A percentile compares a stretch with the other conserved stretches of the same genome.
These are phyloP conservation scores for Podilymbus podiceps DNA, from an alignment of 2,113 vertebrate species.

Conservation along the genomic window DNA sequence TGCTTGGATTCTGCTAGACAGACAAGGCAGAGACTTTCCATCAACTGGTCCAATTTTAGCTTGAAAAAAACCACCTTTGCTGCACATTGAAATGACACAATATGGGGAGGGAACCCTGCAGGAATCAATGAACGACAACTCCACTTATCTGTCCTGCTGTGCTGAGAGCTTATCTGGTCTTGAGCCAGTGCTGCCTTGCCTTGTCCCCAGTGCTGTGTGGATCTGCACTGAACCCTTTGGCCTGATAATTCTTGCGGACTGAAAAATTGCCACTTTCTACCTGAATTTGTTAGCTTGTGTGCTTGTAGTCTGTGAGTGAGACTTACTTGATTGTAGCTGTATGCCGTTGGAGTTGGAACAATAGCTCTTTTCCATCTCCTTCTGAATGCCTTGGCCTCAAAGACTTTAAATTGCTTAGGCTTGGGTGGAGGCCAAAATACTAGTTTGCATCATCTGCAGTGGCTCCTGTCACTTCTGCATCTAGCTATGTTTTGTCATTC, in stretches of 20 bases:
- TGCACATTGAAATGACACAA: constrained; percentile 83
- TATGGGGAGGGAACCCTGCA: constrained; percentile 65
- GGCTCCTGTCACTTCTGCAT: constrained; percentile 83
- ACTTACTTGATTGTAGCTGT: constrained; percentile 82
- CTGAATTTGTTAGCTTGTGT: constrained; percentile 85
- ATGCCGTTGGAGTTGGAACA: constrained; percentile 72
- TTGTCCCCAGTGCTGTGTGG: constrained; percentile 81
- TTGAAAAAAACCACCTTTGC: constrained; percentile 97
- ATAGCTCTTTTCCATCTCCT: constrained; percentile 73
- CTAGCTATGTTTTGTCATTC: constrained; percentile 75
- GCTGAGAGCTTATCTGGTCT: constrained; percentile 78
- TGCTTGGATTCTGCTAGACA: constrained; percentile 97
- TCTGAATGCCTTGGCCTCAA: constrained; percentile 73
- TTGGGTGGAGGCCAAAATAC: constrained; percentile 77
- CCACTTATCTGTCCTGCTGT: constrained; percentile 77
- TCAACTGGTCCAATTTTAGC: constrained; percentile 99
- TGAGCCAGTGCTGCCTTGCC: constrained; percentile 84
- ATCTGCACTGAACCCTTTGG: constrained; percentile 77
- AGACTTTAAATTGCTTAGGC: constrained; percentile 81
- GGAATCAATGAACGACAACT: constrained; percentile 74
- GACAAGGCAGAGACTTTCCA: constrained; percentile 94
- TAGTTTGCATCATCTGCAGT: constrained; percentile 82
- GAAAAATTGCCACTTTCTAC: constrained; percentile 80
- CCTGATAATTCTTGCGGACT: constrained; percentile 80
- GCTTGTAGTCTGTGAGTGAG: constrained; percentile 89